A percentile compares a stretch with the other conserved stretches of the same genome.
Evolutionary conservation across 1,140 invertebrate genomes (phyloP).

Genomic region (Hyphantria cunea): DNA sequence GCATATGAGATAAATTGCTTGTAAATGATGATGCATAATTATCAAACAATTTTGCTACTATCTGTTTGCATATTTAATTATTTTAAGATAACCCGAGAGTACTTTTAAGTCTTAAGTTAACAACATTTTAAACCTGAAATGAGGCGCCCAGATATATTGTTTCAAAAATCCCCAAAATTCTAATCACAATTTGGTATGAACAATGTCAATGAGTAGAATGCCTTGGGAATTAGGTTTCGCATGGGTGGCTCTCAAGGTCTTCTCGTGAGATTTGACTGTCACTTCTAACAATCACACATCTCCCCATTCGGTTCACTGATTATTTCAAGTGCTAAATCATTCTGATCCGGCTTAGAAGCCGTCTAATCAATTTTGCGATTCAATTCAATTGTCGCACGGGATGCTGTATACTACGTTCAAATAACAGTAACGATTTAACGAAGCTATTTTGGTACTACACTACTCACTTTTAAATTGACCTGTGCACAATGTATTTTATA

Average conservation of each 20-base stretch:
- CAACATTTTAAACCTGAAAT: too few species aligned
- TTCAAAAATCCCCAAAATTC: too few species aligned
- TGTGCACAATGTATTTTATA: too few species aligned
- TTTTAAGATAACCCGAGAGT: too few species aligned
- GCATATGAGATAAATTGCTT: background rate
- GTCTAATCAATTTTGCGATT: constrained; percentile 44
- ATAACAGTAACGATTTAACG: background rate
- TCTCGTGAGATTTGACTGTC: constrained; percentile 11
- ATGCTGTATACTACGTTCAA: constrained; percentile 18
- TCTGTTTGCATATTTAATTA: too few species aligned
- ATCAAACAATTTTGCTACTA: too few species aligned
- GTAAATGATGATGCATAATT: too few species aligned
- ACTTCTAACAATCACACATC: constrained; percentile 28
- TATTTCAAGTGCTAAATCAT: constrained; percentile 55
- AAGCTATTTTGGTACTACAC: too few species aligned
- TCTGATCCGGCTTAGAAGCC: constrained; percentile 49
- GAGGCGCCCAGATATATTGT: too few species aligned
- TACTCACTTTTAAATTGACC: too few species aligned
- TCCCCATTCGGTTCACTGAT: constrained; percentile 27
- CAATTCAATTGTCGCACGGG: constrained; percentile 34
- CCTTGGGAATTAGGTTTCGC: constrained; percentile 14
- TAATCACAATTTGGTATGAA: background rate
- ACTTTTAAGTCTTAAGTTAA: too few species aligned
- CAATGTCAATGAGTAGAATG: background rate
- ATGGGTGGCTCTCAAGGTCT: constrained; percentile 36